phyloP scores from a whole-genome alignment of 2,797 vertebrate species.

The Pagetopsis macropterus region DNA sequence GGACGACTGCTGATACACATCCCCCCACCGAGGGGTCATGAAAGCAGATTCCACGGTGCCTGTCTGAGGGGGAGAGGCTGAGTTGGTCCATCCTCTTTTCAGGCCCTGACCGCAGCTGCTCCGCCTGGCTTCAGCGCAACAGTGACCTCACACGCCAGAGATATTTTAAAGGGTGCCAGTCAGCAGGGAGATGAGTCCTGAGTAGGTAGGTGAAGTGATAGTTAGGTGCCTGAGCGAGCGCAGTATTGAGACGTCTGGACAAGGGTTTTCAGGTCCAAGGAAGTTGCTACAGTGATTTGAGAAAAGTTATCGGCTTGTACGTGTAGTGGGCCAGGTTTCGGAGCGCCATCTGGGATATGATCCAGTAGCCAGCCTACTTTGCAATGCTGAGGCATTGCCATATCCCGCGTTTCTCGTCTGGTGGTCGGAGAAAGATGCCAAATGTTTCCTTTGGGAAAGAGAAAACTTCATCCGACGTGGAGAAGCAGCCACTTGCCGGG shows the following conservation, averaged over 20 bases:
- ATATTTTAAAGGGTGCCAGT: slow-evolving; percentile 92
- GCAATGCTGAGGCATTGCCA: slow-evolving; percentile 88
- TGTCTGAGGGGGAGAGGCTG: slow-evolving; percentile 64
- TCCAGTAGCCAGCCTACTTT: slow-evolving; percentile 60
- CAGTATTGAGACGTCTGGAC: slow-evolving; percentile 73
- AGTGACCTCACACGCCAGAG: slow-evolving; percentile 88
- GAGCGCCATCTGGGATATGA: slow-evolving; percentile 75
- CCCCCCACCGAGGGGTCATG: slow-evolving; percentile 66
- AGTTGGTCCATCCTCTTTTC: slow-evolving; percentile 71
- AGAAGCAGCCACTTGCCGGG: slow-evolving; percentile 87
- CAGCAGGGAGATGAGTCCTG: slow-evolving; percentile 86
- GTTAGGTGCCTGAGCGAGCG: slow-evolving; percentile 28
- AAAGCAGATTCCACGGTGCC: slow-evolving; percentile 71
- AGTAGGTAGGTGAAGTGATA: slow-evolving; percentile 49
- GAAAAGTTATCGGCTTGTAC: slow-evolving; percentile 53
- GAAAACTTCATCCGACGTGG: slow-evolving; percentile 76
- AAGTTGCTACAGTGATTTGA: slow-evolving; percentile 74
- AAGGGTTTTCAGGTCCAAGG: slow-evolving; percentile 79
- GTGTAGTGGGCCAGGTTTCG: slow-evolving; percentile 26
- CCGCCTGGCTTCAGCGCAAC: slow-evolving; percentile 85
- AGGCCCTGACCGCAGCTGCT: slow-evolving; percentile 85
- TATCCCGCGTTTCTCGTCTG: slow-evolving; percentile 80
- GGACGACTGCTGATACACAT: slow-evolving; percentile 60
- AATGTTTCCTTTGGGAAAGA: slow-evolving; percentile 84
- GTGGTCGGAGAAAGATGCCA: slow-evolving; percentile 87